Percentiles rank a stretch among this genome's conserved stretches.
Evolutionary conservation across 92 coral and sea anemone species (phyloP).

Genomic region (Porites rus): DNA sequence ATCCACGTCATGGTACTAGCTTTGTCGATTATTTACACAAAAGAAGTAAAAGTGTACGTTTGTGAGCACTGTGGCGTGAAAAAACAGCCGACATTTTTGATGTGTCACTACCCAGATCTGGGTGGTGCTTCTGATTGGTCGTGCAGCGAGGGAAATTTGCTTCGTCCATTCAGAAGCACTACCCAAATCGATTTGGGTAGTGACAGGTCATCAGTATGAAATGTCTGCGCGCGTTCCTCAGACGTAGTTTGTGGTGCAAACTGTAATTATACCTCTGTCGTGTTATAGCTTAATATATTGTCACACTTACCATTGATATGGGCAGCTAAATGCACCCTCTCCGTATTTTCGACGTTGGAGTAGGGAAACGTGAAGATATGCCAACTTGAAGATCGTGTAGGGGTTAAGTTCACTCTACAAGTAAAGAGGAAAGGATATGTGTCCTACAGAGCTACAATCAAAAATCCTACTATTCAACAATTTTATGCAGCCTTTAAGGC

Average conservation of each 20-base stretch:
- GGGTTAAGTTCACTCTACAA: conserved; percentile 75
- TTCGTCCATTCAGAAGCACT: too few species aligned
- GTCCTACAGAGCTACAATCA: not conserved
- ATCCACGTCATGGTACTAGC: too few species aligned
- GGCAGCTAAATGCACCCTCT: conserved; percentile 70
- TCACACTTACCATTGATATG: conserved; percentile 83
- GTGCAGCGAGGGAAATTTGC: too few species aligned
- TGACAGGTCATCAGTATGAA: too few species aligned
- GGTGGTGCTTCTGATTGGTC: too few species aligned
- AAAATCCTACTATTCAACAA: not conserved
- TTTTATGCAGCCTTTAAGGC: not conserved
- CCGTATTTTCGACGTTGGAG: conserved; percentile 81
- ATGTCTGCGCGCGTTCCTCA: too few species aligned
- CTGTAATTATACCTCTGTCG: not conserved
- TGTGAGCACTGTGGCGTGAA: too few species aligned
- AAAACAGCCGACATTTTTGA: too few species aligned
- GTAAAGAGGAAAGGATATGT: not conserved
- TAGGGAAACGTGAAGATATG: conserved; percentile 80
- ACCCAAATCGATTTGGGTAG: too few species aligned
- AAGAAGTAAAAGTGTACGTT: too few species aligned
- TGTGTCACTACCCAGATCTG: too few species aligned
- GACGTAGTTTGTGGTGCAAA: not conserved
- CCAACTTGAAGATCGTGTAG: conserved; percentile 71
- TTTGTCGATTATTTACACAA: too few species aligned
- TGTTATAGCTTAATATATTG: not conserved